phyloP scores from a whole-genome alignment of 2,113 vertebrate genomes.

The Equus przewalskii region DNA sequence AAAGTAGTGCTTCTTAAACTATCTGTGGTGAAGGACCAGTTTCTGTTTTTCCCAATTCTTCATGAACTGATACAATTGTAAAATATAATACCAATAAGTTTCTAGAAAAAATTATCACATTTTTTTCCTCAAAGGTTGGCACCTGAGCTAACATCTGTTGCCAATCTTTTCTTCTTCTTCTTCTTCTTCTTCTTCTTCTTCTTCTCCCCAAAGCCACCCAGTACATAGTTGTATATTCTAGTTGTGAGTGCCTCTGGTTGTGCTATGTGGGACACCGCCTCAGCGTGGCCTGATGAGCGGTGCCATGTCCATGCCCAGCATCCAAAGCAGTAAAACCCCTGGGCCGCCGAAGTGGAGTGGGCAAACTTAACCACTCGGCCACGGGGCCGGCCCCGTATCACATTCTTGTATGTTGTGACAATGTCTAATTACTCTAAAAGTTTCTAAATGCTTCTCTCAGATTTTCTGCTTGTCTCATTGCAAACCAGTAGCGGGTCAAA shows the following conservation, averaged over 20 bases:
- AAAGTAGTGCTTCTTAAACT: not conserved
- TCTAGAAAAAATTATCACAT: slow-evolving; percentile 22
- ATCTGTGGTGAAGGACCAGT: not conserved
- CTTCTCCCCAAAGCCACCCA: too few species aligned
- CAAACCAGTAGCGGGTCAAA: not conserved
- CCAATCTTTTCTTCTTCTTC: too few species aligned
- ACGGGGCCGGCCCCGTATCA: not conserved
- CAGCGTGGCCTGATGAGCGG: too few species aligned
- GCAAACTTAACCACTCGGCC: too few species aligned
- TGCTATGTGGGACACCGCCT: too few species aligned
- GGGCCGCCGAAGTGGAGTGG: too few species aligned
- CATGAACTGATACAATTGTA: not conserved
- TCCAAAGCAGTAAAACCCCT: too few species aligned
- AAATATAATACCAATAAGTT: slow-evolving; percentile 42
- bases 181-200: too few species aligned
- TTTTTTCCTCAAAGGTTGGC: not conserved
- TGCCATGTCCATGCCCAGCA: too few species aligned
- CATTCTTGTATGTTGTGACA: slow-evolving; percentile 47
- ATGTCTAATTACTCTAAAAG: slow-evolving; percentile 39
- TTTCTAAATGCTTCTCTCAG: not conserved
- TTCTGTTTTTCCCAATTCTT: slow-evolving; percentile 40
- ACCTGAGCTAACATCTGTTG: too few species aligned
- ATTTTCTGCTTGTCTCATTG: not conserved
- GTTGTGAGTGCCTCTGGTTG: too few species aligned
- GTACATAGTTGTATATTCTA: too few species aligned